Base-by-base conservation (phyloP, 2,888 invertebrate genomes). In the Criorhina ranunculi region DNA sequence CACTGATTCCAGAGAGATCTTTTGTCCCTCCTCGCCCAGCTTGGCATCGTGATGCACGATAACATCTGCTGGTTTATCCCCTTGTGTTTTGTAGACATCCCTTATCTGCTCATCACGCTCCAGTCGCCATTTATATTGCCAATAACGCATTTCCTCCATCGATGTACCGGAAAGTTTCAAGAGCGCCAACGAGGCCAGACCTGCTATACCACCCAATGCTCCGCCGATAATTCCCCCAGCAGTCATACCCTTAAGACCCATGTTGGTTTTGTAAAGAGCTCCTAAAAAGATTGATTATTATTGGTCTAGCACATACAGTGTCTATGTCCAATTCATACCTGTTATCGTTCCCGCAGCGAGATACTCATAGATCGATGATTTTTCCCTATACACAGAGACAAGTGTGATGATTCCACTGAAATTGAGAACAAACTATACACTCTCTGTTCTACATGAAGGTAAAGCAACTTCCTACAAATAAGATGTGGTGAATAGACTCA, bases 191-290 rank as follows among this genome's bases (percentile, higher is more conserved):
- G 95, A 94, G 0, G 91, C 60, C 2, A 90, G 81, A 1, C 96
- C 96, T 55, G 93, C 94, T 1, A 94, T 42, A 0, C 93, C 89
- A 60, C 96, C 96, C 69, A 96, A 89, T 0, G 90, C 88, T 5
- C 93, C 92, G 60, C 96, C 96, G 89, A 96, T 89, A 12, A 93
- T 91, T 46, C 93, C 93, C 6, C 96, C 97, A 37, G 95, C 95
- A 3, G 94, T 87, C 90, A 94, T 93, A 5, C 94, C 96, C 62
- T 94, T 93, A 0, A 95, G 90, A 0, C 97, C 97, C 89, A 95
- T 89, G 87, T 94, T 93, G 0, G 94, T 90, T 92, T 95, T 96
- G 89, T 95, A 96, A 5, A 95, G 12, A 0, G 93, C 92, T 0
- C 97, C 83, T 85, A 35, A 2, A 96, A 66, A 15, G 37, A 35